Evolutionary conservation across 2,113 vertebrate genomes (phyloP).

Genomic region (Nerophis lumbriciformis): DNA sequence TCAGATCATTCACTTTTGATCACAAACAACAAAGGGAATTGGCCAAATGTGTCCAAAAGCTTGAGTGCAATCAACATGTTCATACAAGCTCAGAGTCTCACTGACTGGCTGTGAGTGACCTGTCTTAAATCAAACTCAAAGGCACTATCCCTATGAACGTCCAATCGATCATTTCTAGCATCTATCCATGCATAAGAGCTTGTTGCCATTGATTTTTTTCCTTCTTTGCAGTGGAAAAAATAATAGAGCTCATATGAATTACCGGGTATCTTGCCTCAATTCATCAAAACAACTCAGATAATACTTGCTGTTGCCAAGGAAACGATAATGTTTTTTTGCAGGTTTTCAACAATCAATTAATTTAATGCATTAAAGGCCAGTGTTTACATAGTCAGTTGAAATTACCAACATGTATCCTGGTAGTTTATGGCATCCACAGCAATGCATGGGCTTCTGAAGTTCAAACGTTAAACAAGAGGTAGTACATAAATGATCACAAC

Average conservation of each 20-base stretch:
- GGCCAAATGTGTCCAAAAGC: slow-evolving; percentile 40
- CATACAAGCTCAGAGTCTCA: slow-evolving; percentile 21
- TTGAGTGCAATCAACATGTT: slow-evolving; percentile 26
- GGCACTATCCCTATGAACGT: slow-evolving; percentile 64
- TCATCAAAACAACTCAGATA: slow-evolving; percentile 82
- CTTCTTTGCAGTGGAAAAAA: slow-evolving; percentile 64
- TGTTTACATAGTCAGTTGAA: slow-evolving; percentile 65
- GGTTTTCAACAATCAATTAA: slow-evolving; percentile 88
- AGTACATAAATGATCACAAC: too few relatives aligned
- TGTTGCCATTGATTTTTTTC: slow-evolving; percentile 72
- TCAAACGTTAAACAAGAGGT: not conserved
- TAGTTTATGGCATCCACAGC: slow-evolving; percentile 35
- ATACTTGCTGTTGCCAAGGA: slow-evolving; percentile 80
- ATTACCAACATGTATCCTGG: slow-evolving; percentile 10
- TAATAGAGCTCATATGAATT: slow-evolving; percentile 79
- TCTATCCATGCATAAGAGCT: slow-evolving; percentile 67
- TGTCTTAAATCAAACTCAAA: slow-evolving; percentile 62
- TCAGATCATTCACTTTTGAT: slow-evolving; percentile 53
- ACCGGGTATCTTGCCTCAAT: slow-evolving; percentile 83
- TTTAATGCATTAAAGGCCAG: slow-evolving; percentile 72
- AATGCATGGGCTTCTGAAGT: slow-evolving; percentile 38
- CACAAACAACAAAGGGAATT: slow-evolving; percentile 47
- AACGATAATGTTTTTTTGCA: slow-evolving; percentile 83
- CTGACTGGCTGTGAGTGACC: slow-evolving; percentile 47
- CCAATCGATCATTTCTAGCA: slow-evolving; percentile 73